Evolutionary conservation across 2,797 vertebrate species (phyloP).

Genomic region (Artibeus jamaicensis): DNA sequence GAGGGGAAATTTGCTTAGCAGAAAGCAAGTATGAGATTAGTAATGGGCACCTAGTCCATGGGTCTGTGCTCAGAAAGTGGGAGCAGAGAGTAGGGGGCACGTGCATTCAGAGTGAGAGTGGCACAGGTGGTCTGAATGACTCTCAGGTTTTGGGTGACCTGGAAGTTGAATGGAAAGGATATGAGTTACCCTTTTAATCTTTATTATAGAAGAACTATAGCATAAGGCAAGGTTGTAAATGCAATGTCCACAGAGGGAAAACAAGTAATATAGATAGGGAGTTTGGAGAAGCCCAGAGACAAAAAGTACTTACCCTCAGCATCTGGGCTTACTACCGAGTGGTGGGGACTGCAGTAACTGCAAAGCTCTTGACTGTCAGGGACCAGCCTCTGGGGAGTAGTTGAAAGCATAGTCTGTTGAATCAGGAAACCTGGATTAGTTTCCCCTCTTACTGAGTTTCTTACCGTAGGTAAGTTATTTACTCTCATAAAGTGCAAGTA

Average conservation of each 20-base stretch:
- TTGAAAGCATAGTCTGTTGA: neutral
- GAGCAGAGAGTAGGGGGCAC: neutral
- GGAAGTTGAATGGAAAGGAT: neutral
- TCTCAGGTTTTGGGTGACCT: neutral
- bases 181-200: neutral
- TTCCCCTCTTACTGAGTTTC: neutral
- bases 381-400: neutral
- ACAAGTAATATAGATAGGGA: neutral
- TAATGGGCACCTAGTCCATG: neutral
- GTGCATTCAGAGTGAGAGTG: neutral
- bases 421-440: neutral
- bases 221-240: neutral
- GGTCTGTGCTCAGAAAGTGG: neutral
- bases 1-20: slow-evolving; percentile 53
- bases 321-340: neutral
- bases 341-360: neutral
- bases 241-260: neutral
- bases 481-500: neutral
- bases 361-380: neutral
- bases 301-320: neutral
- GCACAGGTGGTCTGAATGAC: neutral
- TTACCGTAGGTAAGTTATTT: neutral
- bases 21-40: slow-evolving; percentile 3
- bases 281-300: neutral
- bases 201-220: neutral